phyloP scores from a whole-genome alignment of 2,888 invertebrate genomes.

The Drosophila lutescens region DNA sequence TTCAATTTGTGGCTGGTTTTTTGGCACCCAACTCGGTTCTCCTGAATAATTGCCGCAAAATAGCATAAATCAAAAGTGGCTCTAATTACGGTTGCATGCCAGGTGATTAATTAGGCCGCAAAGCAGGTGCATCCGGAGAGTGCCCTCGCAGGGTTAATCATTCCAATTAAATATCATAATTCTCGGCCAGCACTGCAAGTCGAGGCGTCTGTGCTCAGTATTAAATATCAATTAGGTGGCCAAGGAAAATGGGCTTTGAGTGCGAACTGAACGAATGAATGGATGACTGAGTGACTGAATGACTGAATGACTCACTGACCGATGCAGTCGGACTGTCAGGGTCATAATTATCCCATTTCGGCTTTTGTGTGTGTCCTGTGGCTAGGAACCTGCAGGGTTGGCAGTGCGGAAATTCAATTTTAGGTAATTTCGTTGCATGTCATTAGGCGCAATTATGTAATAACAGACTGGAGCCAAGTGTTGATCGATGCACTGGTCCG shows the following conservation, averaged over 20 bases:
- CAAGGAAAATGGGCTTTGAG: constrained; percentile 22
- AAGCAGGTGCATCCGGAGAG: constrained; percentile 18
- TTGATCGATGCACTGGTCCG: constrained; percentile 43
- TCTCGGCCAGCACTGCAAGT: neutral
- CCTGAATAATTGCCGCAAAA: constrained; percentile 64
- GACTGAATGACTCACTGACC: constrained; percentile 3
- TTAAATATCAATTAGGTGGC: constrained; percentile 71
- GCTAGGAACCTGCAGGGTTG: constrained; percentile 12
- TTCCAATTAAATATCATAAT: constrained; percentile 33
- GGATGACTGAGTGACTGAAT: neutral
- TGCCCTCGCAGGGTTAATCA: constrained; percentile 31
- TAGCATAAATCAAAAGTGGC: constrained; percentile 61
- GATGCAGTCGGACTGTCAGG: constrained; percentile 21
- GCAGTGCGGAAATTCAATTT: constrained; percentile 69
- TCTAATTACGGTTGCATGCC: constrained; percentile 34
- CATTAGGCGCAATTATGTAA: constrained; percentile 73
- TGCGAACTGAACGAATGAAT: constrained; percentile 4
- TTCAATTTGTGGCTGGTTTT: constrained; percentile 54
- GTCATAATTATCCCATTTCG: constrained; percentile 67
- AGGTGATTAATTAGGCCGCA: constrained; percentile 39
- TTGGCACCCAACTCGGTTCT: constrained; percentile 40
- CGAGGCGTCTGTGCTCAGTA: constrained; percentile 56
- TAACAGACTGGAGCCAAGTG: constrained; percentile 54
- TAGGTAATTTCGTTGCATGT: constrained; percentile 71
- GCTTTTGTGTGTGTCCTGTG: constrained; percentile 44